Conservation (phyloP, 2,888 invertebrate genomes). For the Drosophila atripex region DNA sequence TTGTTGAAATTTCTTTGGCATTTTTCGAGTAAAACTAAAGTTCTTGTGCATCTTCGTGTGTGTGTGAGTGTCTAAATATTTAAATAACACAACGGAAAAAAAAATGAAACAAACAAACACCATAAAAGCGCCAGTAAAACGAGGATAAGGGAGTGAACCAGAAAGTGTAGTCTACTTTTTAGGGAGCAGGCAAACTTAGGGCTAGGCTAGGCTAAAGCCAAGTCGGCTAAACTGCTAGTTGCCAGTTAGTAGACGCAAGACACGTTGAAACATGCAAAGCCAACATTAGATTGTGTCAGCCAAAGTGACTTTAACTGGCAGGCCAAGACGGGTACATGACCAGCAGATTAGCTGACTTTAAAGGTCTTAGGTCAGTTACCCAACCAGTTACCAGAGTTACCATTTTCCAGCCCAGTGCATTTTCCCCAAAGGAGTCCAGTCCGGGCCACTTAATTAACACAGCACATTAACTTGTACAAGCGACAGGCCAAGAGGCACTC, state of each 20-base stretch:
- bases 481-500: neutral
- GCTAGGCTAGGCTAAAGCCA: conserved; percentile 7
- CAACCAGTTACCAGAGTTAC: conserved; percentile 9
- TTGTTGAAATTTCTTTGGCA: conserved; percentile 38
- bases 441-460: conserved; percentile 25
- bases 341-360: conserved; percentile 28
- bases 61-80: conserved; percentile 50
- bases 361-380: conserved; percentile 30
- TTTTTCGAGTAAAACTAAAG: conserved; percentile 34
- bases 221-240: conserved; percentile 1
- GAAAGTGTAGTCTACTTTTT: conserved; percentile 9
- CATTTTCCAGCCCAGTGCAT: conserved; percentile 13
- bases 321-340: conserved; percentile 33
- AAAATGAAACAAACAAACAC: conserved; percentile 44
- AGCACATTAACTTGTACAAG: conserved; percentile 12
- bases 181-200: conserved; percentile 1
- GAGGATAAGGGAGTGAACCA: conserved; percentile 16
- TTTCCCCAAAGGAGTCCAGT: conserved; percentile 17
- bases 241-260: conserved; percentile 18
- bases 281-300: conserved; percentile 45
- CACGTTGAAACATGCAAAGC: conserved; percentile 39
- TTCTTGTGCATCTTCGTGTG: conserved; percentile 14
- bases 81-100: conserved; percentile 42
- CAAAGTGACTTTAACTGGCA: conserved; percentile 37
- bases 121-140: conserved; percentile 7